Evolutionary conservation across 2,113 vertebrate species (phyloP).

Genomic region (Laticauda laticaudata): DNA sequence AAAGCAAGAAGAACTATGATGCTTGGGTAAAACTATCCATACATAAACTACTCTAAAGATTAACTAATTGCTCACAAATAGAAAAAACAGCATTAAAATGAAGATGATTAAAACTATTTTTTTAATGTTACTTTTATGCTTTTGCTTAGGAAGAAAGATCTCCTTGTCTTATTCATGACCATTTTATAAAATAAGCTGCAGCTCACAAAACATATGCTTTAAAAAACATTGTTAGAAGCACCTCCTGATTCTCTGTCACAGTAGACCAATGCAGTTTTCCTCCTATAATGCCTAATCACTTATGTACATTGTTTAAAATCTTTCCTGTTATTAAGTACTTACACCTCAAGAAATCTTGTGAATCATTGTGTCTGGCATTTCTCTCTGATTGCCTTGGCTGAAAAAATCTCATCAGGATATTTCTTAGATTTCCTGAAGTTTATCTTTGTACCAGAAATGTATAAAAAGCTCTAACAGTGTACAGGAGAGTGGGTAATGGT

Average conservation of each 20-base stretch:
- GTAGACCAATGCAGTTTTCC: neutral
- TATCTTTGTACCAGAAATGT: neutral
- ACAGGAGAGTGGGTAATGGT: neutral
- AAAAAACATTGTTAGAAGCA: neutral
- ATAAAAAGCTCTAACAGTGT: neutral
- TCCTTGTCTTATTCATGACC: neutral
- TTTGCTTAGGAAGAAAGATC: neutral
- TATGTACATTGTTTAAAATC: neutral
- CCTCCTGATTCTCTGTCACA: neutral
- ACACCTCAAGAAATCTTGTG: neutral
- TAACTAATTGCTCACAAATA: neutral
- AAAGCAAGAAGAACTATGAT: neutral
- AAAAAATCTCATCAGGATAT: neutral
- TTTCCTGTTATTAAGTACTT: neutral
- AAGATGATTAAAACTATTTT: neutral
- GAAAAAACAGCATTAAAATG: neutral
- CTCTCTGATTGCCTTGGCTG: neutral
- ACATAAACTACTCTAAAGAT: neutral
- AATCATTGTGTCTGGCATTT: neutral
- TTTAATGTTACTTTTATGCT: neutral
- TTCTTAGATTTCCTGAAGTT: neutral
- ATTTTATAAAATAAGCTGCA: neutral
- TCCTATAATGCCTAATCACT: neutral
- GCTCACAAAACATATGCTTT: neutral
- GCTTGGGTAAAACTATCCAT: neutral